phyloP scores from a whole-genome alignment of 2,888 invertebrate genomes.

The Tineola bisselliella region DNA sequence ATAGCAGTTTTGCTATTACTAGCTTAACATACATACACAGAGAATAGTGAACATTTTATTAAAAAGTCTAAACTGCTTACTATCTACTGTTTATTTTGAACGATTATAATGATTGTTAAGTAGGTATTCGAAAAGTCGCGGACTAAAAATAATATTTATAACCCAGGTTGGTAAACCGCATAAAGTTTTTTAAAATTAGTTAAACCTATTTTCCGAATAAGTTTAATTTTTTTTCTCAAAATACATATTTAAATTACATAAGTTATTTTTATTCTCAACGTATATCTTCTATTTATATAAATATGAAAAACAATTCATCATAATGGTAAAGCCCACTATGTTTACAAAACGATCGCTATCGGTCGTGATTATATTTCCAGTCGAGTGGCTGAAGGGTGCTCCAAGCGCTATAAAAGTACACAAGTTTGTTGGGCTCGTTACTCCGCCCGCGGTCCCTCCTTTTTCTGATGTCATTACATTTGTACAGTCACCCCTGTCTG shows the following conservation, averaged over 20 bases:
- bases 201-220: too few species aligned
- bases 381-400: constrained; percentile 33
- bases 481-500: constrained; percentile 3
- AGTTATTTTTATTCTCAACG: not conserved
- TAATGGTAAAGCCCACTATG: constrained; percentile 25
- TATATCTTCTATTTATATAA: constrained; percentile 14
- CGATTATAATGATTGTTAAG: too few species aligned
- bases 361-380: constrained; percentile 56
- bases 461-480: constrained; percentile 50
- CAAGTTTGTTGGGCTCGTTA: constrained; percentile 33
- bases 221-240: too few species aligned
- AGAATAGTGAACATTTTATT: too few species aligned
- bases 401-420: constrained; percentile 43
- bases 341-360: constrained; percentile 45
- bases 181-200: too few species aligned
- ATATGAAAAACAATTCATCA: constrained; percentile 23
- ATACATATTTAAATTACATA: not conserved
- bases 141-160: too few species aligned
- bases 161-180: too few species aligned
- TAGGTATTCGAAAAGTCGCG: too few species aligned
- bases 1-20: too few species aligned
- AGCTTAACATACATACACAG: too few species aligned
- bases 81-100: too few species aligned
- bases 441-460: constrained; percentile 28
- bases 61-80: too few species aligned